A percentile compares a stretch with the other conserved stretches of the same genome.
Evolutionary conservation across 2,888 invertebrate genomes (phyloP).

Genomic region (Lithophane leautieri): DNA sequence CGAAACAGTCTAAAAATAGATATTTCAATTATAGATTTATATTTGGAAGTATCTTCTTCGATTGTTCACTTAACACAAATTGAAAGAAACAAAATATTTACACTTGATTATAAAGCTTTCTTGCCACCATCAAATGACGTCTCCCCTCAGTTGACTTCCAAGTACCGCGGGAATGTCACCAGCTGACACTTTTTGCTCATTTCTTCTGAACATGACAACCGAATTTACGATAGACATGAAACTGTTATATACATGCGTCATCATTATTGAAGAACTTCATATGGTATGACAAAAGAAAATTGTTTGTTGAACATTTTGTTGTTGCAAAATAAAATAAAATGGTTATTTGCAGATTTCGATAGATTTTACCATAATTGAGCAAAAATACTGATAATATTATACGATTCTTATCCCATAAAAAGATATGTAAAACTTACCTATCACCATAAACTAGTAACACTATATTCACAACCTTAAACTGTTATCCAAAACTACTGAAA

Average conservation of each 20-base stretch:
- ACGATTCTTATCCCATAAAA: background rate
- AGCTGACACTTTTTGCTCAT: constrained; percentile 48
- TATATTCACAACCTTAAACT: constrained; percentile 49
- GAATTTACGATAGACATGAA: constrained; percentile 35
- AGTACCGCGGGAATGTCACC: constrained; percentile 45
- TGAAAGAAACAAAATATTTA: constrained; percentile 38
- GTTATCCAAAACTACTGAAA: constrained; percentile 44
- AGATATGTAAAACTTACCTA: constrained; percentile 46
- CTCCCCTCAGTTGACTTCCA: constrained; percentile 48
- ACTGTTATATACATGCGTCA: constrained; percentile 9
- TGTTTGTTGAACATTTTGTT: background rate
- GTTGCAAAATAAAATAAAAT: background rate
- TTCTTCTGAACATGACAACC: constrained; percentile 38
- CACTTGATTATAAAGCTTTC: constrained; percentile 46
- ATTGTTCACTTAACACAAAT: constrained; percentile 20
- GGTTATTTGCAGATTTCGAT: background rate
- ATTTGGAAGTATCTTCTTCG: background rate
- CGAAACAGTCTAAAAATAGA: background rate
- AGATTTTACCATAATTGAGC: background rate
- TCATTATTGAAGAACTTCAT: background rate
- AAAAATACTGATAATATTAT: background rate
- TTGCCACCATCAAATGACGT: constrained; percentile 37
- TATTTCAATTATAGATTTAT: background rate
- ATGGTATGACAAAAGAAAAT: background rate
- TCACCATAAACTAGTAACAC: constrained; percentile 44